A percentile compares a stretch with the other conserved stretches of the same genome.
Evolutionary conservation across 2,113 vertebrate species (phyloP).

Genomic region (Phocoena phocoena): DNA sequence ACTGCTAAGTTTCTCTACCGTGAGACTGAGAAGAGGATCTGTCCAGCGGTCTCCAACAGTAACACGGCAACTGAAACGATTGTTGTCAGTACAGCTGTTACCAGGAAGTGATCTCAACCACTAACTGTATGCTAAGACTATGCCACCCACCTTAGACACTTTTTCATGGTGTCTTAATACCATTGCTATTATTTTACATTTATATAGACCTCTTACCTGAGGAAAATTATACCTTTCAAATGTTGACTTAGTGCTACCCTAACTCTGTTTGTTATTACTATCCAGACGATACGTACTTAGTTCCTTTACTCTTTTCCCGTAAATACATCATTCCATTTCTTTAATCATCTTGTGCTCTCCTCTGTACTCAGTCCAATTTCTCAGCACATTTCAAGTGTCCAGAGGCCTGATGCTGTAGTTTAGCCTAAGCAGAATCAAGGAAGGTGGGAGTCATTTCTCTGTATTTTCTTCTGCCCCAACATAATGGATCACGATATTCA

Average conservation of each 20-base stretch:
- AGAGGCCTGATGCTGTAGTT: not conserved
- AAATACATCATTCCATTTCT: slow-evolving; percentile 15
- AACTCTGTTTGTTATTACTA: not conserved
- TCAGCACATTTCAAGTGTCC: not conserved
- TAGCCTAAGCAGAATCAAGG: not conserved
- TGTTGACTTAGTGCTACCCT: not conserved
- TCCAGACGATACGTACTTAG: not conserved
- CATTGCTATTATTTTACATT: slow-evolving; percentile 3
- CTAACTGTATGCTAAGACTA: not conserved
- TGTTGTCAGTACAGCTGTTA: no score
- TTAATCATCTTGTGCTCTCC: slow-evolving; percentile 30
- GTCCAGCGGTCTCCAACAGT: not conserved
- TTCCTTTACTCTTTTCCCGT: slow-evolving; percentile 40
- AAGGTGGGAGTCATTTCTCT: slow-evolving; percentile 35
- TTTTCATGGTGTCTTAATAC: not conserved
- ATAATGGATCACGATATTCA: slow-evolving; percentile 40
- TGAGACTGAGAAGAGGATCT: not conserved
- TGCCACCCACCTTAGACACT: not conserved
- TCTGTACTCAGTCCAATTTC: slow-evolving; percentile 10
- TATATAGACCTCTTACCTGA: not conserved
- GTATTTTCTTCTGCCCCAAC: not conserved
- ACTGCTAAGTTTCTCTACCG: not conserved
- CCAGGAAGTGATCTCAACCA: not conserved
- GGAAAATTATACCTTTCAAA: slow-evolving; percentile 24
- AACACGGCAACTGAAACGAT: not conserved